These are phyloP conservation scores for Drosophila sp. DNA, from an alignment of 1,140 invertebrate genomes.

Conservation along the genomic window DNA sequence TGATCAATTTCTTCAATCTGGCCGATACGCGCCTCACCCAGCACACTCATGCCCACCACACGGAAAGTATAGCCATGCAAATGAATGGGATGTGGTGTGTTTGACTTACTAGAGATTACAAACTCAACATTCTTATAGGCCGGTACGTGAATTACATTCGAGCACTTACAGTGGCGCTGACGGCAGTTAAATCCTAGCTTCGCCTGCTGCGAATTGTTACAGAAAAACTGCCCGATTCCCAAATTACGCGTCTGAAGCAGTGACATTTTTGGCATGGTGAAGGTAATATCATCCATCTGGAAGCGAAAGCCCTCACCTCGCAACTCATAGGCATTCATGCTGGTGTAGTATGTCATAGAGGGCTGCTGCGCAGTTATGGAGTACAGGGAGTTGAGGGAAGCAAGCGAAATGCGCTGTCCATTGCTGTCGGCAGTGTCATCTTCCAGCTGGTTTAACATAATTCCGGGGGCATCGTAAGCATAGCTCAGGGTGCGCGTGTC, in stretches of 20 bases:
- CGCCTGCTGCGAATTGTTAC: conserved; percentile 70
- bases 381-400: conserved; percentile 45
- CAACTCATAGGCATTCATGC: conserved; percentile 64
- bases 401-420: conserved; percentile 55
- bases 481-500: conserved; percentile 60
- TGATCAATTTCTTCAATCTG: conserved; percentile 73
- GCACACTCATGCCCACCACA: conserved; percentile 78
- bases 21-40: conserved; percentile 62
- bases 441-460: conserved; percentile 65
- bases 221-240: conserved; percentile 69
- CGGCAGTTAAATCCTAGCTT: conserved; percentile 69
- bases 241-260: conserved; percentile 76
- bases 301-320: conserved; percentile 64
- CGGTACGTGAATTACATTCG: conserved; percentile 79
- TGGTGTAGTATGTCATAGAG: conserved; percentile 61
- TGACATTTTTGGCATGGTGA: conserved; percentile 73
- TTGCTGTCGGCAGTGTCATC: conserved; percentile 33
- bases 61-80: conserved; percentile 78
- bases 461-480: conserved; percentile 63
- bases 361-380: conserved; percentile 42
- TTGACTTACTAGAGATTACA: conserved; percentile 67
- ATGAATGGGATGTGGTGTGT: conserved; percentile 73
- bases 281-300: conserved; percentile 79
- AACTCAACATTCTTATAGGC: conserved; percentile 73
- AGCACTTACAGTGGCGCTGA: conserved; percentile 66